These are phyloP conservation scores for Agrotis clavis DNA, from an alignment of 2,888 invertebrate genomes.

Conservation along the genomic window DNA sequence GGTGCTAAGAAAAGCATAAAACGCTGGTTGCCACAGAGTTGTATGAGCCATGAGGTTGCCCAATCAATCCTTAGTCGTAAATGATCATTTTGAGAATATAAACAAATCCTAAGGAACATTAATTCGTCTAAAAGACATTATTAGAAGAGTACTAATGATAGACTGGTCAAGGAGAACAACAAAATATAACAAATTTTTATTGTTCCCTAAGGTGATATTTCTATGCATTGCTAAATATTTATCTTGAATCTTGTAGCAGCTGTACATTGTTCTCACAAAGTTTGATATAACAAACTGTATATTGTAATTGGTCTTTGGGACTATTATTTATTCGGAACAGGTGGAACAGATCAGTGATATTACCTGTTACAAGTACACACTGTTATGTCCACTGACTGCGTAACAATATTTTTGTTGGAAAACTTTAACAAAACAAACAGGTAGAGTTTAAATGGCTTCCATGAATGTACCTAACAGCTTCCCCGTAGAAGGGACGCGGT, in stretches of 20 bases:
- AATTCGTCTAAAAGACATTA: background rate
- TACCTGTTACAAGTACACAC: too few relatives aligned
- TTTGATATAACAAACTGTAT: background rate
- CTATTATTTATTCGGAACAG: too few relatives aligned
- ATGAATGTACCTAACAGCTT: slow-evolving; percentile 29
- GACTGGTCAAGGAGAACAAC: too few relatives aligned
- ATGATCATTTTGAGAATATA: background rate
- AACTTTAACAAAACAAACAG: slow-evolving; percentile 12
- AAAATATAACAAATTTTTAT: too few relatives aligned
- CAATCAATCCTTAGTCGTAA: background rate
- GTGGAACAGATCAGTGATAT: too few relatives aligned
- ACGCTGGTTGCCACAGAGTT: slow-evolving; percentile 8
- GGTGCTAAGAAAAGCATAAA: slow-evolving; percentile 12
- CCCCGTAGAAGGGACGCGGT: slow-evolving; percentile 31
- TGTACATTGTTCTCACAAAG: background rate
- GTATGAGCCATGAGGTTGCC: background rate
- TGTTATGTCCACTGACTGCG: too few relatives aligned
- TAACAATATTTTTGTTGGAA: too few relatives aligned
- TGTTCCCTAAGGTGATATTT: too few relatives aligned
- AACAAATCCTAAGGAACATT: slow-evolving; percentile 1
- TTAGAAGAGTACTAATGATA: background rate
- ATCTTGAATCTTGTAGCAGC: too few relatives aligned
- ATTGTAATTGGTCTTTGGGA: too few relatives aligned
- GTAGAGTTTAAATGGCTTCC: slow-evolving; percentile 30
- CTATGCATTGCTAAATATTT: too few relatives aligned